These are phyloP conservation scores for Takifugu flavidus DNA, from an alignment of 2,113 vertebrate species.

Conservation along the genomic window DNA sequence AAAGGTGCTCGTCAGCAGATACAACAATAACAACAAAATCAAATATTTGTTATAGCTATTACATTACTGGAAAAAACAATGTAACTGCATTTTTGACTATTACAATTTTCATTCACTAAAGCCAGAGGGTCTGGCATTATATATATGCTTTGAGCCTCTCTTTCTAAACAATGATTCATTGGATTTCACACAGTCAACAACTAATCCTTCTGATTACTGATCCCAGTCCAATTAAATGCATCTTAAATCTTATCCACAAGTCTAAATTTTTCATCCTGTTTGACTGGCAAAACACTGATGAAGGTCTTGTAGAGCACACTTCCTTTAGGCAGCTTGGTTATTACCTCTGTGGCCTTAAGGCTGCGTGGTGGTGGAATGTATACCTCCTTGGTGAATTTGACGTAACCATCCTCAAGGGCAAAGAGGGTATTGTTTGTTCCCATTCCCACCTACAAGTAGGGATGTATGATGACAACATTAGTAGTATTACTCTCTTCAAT, in stretches of 20 bases:
- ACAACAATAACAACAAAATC: no score
- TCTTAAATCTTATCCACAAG: slow-evolving; percentile 85
- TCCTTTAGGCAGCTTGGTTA: slow-evolving; percentile 82
- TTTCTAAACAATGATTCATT: not conserved
- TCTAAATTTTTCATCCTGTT: slow-evolving; percentile 84
- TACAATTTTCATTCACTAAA: no score
- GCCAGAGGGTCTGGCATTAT: no score
- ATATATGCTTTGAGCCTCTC: not conserved
- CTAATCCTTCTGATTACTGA: not conserved
- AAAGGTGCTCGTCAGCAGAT: no score
- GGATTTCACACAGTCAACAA: not conserved
- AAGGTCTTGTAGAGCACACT: slow-evolving; percentile 94
- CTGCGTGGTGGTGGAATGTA: slow-evolving; percentile 82
- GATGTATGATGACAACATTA: not conserved
- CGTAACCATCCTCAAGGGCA: slow-evolving; percentile 87
- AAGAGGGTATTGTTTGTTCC: slow-evolving; percentile 86
- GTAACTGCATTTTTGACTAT: no score
- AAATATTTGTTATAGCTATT: no score
- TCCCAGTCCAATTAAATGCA: not conserved
- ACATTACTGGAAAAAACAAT: no score
- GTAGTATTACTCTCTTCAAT: not conserved
- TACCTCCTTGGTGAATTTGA: slow-evolving; percentile 91
- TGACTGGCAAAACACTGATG: slow-evolving; percentile 81
- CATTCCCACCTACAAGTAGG: slow-evolving; percentile 82
- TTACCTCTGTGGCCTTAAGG: slow-evolving; percentile 68